Base-by-base conservation (phyloP, 2,113 vertebrate species). In the Notarius lentiginosus region DNA sequence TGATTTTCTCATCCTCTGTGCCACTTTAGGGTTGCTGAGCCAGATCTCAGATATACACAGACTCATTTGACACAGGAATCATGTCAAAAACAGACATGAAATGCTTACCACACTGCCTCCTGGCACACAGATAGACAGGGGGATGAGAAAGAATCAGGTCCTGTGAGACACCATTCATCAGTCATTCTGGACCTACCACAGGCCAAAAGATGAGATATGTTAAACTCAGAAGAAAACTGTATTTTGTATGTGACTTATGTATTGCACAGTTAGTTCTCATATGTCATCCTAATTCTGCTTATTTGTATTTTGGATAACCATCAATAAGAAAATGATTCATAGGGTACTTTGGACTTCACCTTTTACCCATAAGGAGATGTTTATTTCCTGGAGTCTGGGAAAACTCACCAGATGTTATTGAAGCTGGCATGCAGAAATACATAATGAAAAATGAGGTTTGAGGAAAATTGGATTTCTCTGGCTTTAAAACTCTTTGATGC, bases 41-140 rank as follows among this genome's bases (percentile, higher is more conserved):
- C n/a, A 98, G 95, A 90, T 98, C 96, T 0, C 96, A 96, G 92
- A 97, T 96, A 90, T 96, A 96, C 84, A 97, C 95, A 2, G 95
- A 94, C 91, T 97, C 96, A 20, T 91, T 89, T 5, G 95, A 95
- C 60, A 96, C 96, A 3, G 98, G 97, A 91, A 99, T 97, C 75
- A 96, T 93, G 93, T 97, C 8, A 96, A 83, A 97, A 92, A 94
- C 99, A 99, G 92, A 99, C 86, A 96, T 93, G 88, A 58, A 97
- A 98, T 1, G 97, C 97, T 94, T 99, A 97, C 98, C 98, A 99
- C 24, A 97, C 96, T 0, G 95, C 97, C 93, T 99, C 97, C 94
- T 99, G 98, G 90, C 97, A 99, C n/a, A 98, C 97, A 99, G 93
- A 89, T 56, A 34, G 90, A 89, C 27, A 41, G 76, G 12, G 55